Evolutionary conservation across 1,140 invertebrate genomes (phyloP).

Genomic region (Drosophila pseudoananassae): DNA sequence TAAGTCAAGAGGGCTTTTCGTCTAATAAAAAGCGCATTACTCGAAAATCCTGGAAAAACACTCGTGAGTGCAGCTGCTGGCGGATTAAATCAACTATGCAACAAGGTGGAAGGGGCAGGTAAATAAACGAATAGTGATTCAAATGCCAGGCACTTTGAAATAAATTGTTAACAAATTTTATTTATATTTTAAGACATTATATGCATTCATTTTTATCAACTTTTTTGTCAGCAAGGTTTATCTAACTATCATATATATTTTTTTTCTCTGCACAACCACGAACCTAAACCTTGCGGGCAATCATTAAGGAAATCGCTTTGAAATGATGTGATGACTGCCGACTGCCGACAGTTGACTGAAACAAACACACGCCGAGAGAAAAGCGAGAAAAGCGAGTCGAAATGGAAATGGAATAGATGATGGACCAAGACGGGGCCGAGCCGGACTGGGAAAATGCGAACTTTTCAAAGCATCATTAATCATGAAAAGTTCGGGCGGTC

Average conservation of each 20-base stretch:
- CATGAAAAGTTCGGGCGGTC: slow-evolving; percentile 67
- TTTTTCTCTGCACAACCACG: slow-evolving; percentile 8
- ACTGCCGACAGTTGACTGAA: slow-evolving; percentile 36
- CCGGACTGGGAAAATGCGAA: slow-evolving; percentile 25
- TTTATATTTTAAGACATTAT: too few species aligned
- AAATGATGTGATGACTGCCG: slow-evolving; percentile 50
- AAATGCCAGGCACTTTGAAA: neutral
- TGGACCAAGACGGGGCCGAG: neutral
- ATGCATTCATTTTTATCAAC: too few species aligned
- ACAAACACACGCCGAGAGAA: slow-evolving; percentile 25
- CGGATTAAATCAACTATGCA: slow-evolving; percentile 58
- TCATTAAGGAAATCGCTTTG: slow-evolving; percentile 63
- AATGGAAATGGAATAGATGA: slow-evolving; percentile 4
- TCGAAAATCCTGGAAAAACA: slow-evolving; percentile 39
- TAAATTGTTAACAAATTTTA: neutral
- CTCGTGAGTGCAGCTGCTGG: slow-evolving; percentile 18
- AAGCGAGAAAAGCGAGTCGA: slow-evolving; percentile 2
- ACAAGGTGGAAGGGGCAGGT: slow-evolving; percentile 3
- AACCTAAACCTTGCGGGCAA: slow-evolving; percentile 15
- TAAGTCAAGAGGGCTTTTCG: slow-evolving; percentile 41
- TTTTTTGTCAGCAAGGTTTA: too few species aligned
- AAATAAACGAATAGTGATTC: neutral
- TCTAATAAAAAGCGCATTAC: slow-evolving; percentile 58
- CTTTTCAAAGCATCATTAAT: slow-evolving; percentile 75
- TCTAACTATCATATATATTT: neutral